Conservation (phyloP, 2,113 vertebrate genomes). For the Podocnemis expansa region DNA sequence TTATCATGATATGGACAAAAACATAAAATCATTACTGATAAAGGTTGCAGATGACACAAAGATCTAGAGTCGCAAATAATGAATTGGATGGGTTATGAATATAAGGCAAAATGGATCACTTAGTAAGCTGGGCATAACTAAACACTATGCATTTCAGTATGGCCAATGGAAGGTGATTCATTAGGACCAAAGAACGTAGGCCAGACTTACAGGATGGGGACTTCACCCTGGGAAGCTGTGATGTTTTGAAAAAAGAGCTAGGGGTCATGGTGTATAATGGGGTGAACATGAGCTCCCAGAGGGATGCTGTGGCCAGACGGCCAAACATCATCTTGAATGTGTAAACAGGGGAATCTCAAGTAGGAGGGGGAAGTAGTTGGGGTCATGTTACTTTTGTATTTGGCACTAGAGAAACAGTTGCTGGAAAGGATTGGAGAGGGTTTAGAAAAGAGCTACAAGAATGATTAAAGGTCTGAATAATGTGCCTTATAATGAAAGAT, state of each 20-base stretch:
- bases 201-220: neutral
- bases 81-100: neutral
- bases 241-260: accelerated
- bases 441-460: neutral
- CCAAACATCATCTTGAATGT: neutral
- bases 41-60: neutral
- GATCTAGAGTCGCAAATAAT: neutral
- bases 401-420: neutral
- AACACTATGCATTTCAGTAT: neutral
- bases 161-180: neutral
- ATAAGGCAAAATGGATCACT: neutral
- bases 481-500: neutral
- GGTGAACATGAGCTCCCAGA: neutral
- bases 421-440: neutral
- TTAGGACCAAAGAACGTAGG: accelerated
- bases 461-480: neutral
- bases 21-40: neutral
- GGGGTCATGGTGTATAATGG: neutral
- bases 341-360: neutral
- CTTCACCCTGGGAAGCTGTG: neutral
- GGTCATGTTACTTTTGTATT: neutral
- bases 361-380: neutral
- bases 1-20: neutral
- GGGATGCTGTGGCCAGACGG: neutral
- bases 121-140: neutral